Evolutionary conservation across 2,113 vertebrate genomes (phyloP).

Genomic region (Poeciliopsis prolifica): DNA sequence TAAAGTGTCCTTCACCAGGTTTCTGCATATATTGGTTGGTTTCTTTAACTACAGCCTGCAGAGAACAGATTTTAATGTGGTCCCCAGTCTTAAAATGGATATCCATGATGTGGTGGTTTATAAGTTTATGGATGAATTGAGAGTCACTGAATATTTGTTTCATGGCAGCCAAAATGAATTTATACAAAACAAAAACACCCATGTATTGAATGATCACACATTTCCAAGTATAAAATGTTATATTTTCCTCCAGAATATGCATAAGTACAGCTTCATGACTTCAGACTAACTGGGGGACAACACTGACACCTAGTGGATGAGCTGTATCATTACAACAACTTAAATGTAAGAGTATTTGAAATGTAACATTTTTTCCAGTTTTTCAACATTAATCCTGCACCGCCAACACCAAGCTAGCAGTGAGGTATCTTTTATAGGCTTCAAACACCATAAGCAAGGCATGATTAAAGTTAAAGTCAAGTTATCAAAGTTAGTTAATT

Average conservation of each 20-base stretch:
- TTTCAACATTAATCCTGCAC: not conserved
- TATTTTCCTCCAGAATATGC: too few species aligned
- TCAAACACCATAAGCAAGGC: too few species aligned
- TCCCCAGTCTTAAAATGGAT: too few species aligned
- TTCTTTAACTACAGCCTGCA: not conserved
- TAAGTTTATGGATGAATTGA: not conserved
- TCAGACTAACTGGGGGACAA: not conserved
- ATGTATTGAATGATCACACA: too few species aligned
- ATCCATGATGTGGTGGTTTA: not conserved
- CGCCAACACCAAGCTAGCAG: not conserved
- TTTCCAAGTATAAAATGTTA: too few species aligned
- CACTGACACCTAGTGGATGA: slow-evolving; percentile 64
- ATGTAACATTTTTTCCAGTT: not conserved
- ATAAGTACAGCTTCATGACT: too few species aligned
- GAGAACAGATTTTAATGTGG: not conserved
- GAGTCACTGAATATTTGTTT: too few species aligned
- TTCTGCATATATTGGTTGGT: not conserved
- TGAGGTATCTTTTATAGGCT: not conserved
- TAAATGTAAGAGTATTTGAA: not conserved
- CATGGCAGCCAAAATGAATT: not conserved
- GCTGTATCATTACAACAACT: not conserved
- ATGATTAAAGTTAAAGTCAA: too few species aligned
- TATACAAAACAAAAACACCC: too few species aligned
- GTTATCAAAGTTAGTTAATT: too few species aligned
- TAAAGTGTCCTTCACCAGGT: not conserved